Evolutionary conservation across 1,140 invertebrate species (phyloP), one percentile per base, ranked within the genome.

Genomic region (Dreissena rostriformis): DNA sequence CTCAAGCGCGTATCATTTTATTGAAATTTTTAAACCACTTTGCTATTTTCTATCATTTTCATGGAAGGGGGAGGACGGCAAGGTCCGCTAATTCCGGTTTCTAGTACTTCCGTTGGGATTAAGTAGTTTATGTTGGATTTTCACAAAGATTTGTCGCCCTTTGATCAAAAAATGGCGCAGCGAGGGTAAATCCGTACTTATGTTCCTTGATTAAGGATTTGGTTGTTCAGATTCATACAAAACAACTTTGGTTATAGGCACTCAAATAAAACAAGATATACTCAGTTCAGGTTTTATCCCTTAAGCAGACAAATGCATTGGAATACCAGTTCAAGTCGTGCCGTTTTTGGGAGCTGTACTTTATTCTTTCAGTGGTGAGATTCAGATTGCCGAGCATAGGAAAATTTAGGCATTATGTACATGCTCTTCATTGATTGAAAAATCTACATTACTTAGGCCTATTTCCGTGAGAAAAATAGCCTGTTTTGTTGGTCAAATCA

Each of bases 131-230:
- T 61, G 52, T 63, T 74, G 73, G 52, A 17, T 74, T 6, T 82
- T 82, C 67, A 82, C 71, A 7, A 82, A 82, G 55, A 8, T 82
- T 12, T 63, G 57, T 15, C 26, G 61, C 49, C 80, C 71, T 67
- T 26, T 82, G 29, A 55, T 82, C n/a, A 17, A 22, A 17, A 82
- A 82, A 65, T 82, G 80, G 55, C 28, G 71, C 11, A 7, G 28
- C 14, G 80, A 82, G 39, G 70, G 70, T 19, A 82, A 82, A 67
- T 11, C 67, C 4, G 24, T 72, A 4, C 5, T 39, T 2, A 73
- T 82, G 79, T 82, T 72, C 73, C 66, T 82, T 49, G 80, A 75
- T 55, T 70, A 82, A n/a, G 80, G 80, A 14, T 82, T 82, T 29
- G 71, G 80, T 5, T 74, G 70, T 72, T 26, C 39, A 28, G 11